phyloP scores from a whole-genome alignment of 2,797 vertebrate genomes.

The Galagoides demidoff region DNA sequence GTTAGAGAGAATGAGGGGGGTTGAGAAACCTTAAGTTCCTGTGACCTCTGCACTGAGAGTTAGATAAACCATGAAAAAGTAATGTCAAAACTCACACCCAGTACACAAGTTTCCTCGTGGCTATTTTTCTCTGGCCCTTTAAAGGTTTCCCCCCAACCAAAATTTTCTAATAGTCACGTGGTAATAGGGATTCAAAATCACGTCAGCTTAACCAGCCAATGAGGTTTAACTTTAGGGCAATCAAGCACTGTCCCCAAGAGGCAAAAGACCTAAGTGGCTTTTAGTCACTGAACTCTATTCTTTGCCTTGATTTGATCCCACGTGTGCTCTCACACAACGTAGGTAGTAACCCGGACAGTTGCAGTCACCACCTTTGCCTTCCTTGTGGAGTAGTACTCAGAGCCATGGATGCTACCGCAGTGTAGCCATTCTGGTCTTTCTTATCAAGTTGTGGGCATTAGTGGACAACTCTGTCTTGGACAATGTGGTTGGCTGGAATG shows the following conservation, averaged over 20 bases:
- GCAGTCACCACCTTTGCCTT: not conserved
- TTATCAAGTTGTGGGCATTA: slow-evolving; percentile 84
- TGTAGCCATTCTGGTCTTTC: slow-evolving; percentile 75
- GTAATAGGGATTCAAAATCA: not conserved
- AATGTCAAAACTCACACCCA: not conserved
- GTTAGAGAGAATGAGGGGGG: not conserved
- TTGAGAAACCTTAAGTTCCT: not conserved
- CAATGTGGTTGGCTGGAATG: slow-evolving; percentile 83
- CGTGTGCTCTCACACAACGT: not conserved
- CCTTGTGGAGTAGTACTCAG: accelerated
- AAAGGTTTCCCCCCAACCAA: not conserved
- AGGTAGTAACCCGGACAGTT: not conserved
- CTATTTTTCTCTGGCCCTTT: not conserved
- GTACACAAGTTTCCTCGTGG: not conserved
- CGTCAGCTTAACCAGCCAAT: not conserved
- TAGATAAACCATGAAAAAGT: not conserved
- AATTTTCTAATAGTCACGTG: not conserved
- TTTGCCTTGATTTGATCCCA: not conserved
- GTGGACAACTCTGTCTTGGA: slow-evolving; percentile 79
- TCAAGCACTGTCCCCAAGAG: not conserved
- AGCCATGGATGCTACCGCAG: slow-evolving; percentile 48
- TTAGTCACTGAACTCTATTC: not conserved
- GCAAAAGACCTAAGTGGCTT: accelerated
- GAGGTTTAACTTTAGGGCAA: too few species aligned
- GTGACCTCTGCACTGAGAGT: not conserved